A percentile compares a stretch with the other conserved stretches of the same genome.
Conservation (phyloP, 2,888 invertebrate species). For the Drosophila paramelanica region DNA sequence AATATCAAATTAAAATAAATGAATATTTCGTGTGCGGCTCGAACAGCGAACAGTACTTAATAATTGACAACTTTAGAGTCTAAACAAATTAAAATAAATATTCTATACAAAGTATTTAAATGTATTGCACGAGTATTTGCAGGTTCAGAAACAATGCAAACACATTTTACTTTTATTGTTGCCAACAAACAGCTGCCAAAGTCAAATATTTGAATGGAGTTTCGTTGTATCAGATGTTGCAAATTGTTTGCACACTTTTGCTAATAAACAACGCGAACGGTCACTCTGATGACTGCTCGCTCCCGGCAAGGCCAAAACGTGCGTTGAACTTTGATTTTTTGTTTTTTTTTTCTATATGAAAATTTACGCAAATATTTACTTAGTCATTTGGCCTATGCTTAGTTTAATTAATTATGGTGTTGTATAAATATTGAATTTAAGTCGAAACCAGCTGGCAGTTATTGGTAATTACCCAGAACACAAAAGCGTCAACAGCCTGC, state of each 20-base stretch:
- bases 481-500: neutral
- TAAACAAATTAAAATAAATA: neutral
- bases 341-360: conserved; percentile 29
- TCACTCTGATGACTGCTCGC: conserved; percentile 14
- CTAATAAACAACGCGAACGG: conserved; percentile 17
- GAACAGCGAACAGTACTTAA: no score
- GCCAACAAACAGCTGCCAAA: conserved; percentile 1
- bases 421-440: conserved; percentile 52
- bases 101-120: neutral
- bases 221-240: conserved; percentile 28
- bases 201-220: conserved; percentile 39
- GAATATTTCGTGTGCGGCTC: neutral
- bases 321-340: conserved; percentile 67
- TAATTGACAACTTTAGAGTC: neutral
- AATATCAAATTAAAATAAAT: conserved; percentile 9
- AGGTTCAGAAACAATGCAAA: neutral
- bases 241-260: conserved; percentile 25
- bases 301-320: conserved; percentile 60
- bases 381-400: conserved; percentile 54
- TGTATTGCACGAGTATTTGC: neutral
- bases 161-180: conserved; percentile 14
- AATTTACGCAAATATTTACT: conserved; percentile 52
- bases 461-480: conserved; percentile 39
- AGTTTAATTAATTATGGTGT: conserved; percentile 64
- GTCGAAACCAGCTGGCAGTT: conserved; percentile 14